Evolutionary conservation across 1,140 invertebrate species (phyloP).

Genomic region (Brachionus rubens): DNA sequence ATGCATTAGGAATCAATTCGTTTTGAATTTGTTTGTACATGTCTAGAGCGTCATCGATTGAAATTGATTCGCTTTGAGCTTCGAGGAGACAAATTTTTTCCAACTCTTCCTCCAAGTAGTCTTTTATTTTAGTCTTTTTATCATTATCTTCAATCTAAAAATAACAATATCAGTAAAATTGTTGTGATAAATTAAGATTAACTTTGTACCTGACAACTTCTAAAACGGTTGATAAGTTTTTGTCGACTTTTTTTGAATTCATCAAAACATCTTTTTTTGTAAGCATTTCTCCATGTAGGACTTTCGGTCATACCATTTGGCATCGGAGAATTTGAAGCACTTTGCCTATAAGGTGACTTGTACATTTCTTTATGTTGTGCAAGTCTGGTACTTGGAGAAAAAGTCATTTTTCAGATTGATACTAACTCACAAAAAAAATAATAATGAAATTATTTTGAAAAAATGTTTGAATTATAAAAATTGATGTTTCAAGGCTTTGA

Average conservation of each 20-base stretch:
- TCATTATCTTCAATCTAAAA: neutral
- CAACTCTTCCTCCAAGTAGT: conserved; percentile 28
- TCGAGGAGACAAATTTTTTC: conserved; percentile 46
- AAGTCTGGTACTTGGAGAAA: conserved; percentile 15
- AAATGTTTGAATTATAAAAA: too few species aligned
- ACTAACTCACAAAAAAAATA: neutral
- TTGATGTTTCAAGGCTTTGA: too few species aligned
- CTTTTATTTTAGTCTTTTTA: conserved; percentile 20
- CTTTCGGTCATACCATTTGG: neutral
- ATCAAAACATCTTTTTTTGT: conserved; percentile 44
- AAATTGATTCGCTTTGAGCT: conserved; percentile 9
- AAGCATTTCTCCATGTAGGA: conserved; percentile 26
- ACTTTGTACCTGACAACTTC: neutral
- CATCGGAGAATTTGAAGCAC: neutral
- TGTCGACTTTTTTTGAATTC: conserved; percentile 45
- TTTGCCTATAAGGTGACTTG: conserved; percentile 16
- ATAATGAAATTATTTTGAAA: neutral
- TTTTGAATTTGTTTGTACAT: conserved; percentile 46
- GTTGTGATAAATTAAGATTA: neutral
- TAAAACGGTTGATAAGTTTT: conserved; percentile 32
- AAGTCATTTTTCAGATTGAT: conserved; percentile 3
- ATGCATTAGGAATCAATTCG: conserved; percentile 16
- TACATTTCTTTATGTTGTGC: conserved; percentile 35
- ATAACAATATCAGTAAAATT: neutral
- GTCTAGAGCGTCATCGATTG: conserved; percentile 31